These are phyloP conservation scores for Apamea anceps DNA, from an alignment of 2,888 invertebrate species.

Conservation along the genomic window DNA sequence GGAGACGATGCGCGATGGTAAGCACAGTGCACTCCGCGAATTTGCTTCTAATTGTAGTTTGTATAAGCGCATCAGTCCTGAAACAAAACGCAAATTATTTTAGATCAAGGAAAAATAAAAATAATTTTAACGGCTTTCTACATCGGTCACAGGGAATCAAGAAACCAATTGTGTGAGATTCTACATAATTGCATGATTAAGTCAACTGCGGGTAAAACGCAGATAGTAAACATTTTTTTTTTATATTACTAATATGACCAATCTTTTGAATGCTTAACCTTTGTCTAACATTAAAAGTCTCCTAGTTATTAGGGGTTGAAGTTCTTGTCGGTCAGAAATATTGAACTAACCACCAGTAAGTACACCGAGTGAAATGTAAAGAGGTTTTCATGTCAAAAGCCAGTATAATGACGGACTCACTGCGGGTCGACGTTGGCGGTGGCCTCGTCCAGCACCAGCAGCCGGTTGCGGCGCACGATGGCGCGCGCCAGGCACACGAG, in stretches of 20 bases:
- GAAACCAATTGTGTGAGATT: neutral
- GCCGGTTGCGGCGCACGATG: conserved; percentile 90
- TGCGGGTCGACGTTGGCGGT: conserved; percentile 96
- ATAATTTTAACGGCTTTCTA: neutral
- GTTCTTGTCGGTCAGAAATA: neutral
- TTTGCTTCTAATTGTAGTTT: conserved; percentile 93
- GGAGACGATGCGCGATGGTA: conserved; percentile 96
- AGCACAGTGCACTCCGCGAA: conserved; percentile 95
- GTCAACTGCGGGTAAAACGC: neutral
- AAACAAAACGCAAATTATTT: conserved; percentile 64
- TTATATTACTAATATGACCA: neutral
- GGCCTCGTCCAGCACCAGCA: conserved; percentile 94
- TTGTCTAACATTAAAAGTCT: neutral
- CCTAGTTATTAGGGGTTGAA: neutral
- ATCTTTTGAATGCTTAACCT: neutral
- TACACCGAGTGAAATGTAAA: neutral
- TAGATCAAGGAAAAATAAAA: neutral
- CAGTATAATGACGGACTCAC: conserved; percentile 73
- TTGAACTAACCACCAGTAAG: neutral
- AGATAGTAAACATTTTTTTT: too few species aligned
- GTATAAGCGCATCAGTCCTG: conserved; percentile 94
- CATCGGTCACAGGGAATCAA: neutral
- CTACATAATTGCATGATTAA: neutral
- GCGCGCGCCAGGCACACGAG: conserved; percentile 92
- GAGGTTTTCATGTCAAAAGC: neutral